Evolutionary conservation across 2,113 vertebrate species (phyloP).

Genomic region (Platanista minor): DNA sequence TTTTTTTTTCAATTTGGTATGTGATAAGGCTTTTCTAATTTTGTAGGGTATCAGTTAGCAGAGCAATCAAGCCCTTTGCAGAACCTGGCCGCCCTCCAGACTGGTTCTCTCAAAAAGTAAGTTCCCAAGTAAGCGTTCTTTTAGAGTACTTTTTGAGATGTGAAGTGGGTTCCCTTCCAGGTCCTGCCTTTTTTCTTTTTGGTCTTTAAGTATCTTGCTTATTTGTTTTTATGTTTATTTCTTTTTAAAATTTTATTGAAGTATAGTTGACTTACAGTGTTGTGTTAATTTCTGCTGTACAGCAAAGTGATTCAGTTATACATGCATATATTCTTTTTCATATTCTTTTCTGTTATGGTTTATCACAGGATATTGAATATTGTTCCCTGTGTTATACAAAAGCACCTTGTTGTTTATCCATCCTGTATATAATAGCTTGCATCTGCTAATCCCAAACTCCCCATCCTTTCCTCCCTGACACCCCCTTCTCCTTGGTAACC

Average conservation of each 20-base stretch:
- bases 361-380: too few species aligned
- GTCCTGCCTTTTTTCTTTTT: not conserved
- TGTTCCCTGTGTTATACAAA: too few species aligned
- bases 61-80: constrained; percentile 98
- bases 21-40: constrained; percentile 7
- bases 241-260: not conserved
- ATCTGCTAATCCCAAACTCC: too few species aligned
- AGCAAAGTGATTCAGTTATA: too few species aligned
- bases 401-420: too few species aligned
- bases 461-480: too few species aligned
- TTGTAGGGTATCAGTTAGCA: constrained; percentile 95
- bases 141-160: not conserved
- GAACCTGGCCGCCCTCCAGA: constrained; percentile 96
- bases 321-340: too few species aligned
- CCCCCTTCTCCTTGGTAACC: too few species aligned
- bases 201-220: not conserved
- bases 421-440: too few species aligned
- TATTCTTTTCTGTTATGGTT: too few species aligned
- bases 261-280: not conserved
- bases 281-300: not conserved
- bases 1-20: not conserved
- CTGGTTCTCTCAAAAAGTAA: constrained; percentile 98
- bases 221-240: not conserved
- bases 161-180: not conserved
- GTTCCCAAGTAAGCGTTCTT: constrained; percentile 84